Base-by-base conservation (phyloP, 2,888 invertebrate genomes). In the Nomada goodeniana region DNA sequence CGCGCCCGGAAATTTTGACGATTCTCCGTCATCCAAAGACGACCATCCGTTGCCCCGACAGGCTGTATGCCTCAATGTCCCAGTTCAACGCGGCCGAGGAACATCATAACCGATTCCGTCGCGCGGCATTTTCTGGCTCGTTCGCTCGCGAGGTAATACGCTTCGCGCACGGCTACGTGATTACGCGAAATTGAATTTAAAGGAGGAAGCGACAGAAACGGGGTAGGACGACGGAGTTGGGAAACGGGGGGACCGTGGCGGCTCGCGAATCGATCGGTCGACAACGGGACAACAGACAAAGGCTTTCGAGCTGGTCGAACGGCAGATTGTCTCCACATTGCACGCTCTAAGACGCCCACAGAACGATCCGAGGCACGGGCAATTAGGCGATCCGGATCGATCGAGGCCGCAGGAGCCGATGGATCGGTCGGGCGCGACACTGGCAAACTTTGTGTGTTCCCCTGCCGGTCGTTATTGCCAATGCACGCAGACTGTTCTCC, bases 351-450 rank as follows among this genome's bases (percentile, higher is more conserved):
- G 83, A 83, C 79, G 71, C 64, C 69, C 53, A 23, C 55, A 59
- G 74, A 67, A 78, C 53, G 72, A 77, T 82, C 71, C 69, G 59
- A 80, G 72, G 64, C 73, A 80, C 73, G 85, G 80, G 76, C 86
- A 88, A 88, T 88, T 88, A 85, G 85, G 77, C 80, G 86, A 80
- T 76, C 77, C 36, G 79, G 82, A 80, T 83, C 78, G 85, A 83
- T 83, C 71, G 53, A 15, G 42, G 63, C 44, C 55, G 15, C 20
- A 63, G 70, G n/a, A 63, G 57, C 47, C 57, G 80, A 70, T 29
- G 52, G 84, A 81, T 87, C 78, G 60, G 26, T 23, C 29, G 76
- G 76, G 74, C 78, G 83, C 80, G 76, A 76, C 81, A 81, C 80
- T 70, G 81, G 85, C 73, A 79, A 88, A 88, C 85, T 88, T 85